A percentile compares a stretch with the other conserved stretches of the same genome.
Evolutionary conservation across 1,140 invertebrate genomes (phyloP).

Genomic region (Eufriesea mexicana): DNA sequence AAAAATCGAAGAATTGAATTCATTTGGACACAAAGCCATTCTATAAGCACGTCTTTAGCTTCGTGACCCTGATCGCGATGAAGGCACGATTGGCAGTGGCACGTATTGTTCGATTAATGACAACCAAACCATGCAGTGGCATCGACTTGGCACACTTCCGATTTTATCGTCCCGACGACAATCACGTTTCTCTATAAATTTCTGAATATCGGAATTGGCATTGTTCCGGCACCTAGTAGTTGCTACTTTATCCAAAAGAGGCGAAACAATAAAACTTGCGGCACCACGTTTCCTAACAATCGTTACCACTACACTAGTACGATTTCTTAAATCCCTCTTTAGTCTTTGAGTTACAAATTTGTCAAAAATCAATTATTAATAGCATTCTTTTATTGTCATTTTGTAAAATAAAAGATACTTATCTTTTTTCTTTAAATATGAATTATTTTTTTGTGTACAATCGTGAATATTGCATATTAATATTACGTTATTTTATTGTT

Average conservation of each 20-base stretch:
- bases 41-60: not conserved
- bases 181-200: conserved; percentile 20
- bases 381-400: too few relatives aligned
- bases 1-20: not conserved
- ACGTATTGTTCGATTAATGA: conserved; percentile 27
- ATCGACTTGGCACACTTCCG: conserved; percentile 27
- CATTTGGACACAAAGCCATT: not conserved
- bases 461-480: too few relatives aligned
- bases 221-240: not conserved
- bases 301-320: too few relatives aligned
- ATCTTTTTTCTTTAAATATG: too few relatives aligned
- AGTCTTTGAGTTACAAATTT: not conserved
- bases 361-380: too few relatives aligned
- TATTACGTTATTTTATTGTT: too few relatives aligned
- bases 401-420: too few relatives aligned
- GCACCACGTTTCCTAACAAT: not conserved
- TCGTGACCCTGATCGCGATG: not conserved
- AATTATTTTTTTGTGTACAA: too few relatives aligned
- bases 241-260: not conserved
- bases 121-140: conserved; percentile 5
- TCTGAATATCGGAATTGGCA: conserved; percentile 17
- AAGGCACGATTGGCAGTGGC: conserved; percentile 5
- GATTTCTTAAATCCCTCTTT: not conserved
- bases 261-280: not conserved
- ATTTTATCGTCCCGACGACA: conserved; percentile 12